Evolutionary conservation across 2,797 vertebrate species (phyloP), one percentile per base, ranked within the genome.

Genomic region (Pteropus rufus): DNA sequence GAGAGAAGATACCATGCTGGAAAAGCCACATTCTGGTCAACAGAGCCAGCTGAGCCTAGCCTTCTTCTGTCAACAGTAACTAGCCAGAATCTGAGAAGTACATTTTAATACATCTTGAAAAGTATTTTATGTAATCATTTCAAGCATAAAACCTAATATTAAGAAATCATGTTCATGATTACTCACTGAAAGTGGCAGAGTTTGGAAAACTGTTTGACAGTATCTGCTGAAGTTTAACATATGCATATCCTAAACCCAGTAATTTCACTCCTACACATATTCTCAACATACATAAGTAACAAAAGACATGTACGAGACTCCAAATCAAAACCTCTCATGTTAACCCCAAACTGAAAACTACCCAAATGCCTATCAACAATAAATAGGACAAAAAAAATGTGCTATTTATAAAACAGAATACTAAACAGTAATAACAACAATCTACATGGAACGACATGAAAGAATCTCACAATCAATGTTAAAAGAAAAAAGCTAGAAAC

Each of bases 371-470:
- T 94, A 83, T 21, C 36, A 31, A 94, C 21, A 62, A 85, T 84
- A 79, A 93, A 85, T 18, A 65, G 15, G 84, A 65, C 29, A 85
- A 80, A 26, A 89, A 84, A 70, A 21, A 46, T 49, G 16, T 90
- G 73, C 65, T 65, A 67, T 41, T 93, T 93, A 67, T 14, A 73
- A 93, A 93, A 89, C 12, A 93, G 44, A 92, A 85, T 85, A 29
- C n/a, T 93, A 85, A 77, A 83, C 11, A 54, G 62, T 67, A 62
- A 65, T 46, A 95, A 95, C 14, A 72, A 83, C 3, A 84, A 73
- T 85, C 23, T 69, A 90, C 41, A 52, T 49, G 58, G 49, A 41
- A 75, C 21, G 46, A 72, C 10, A 73, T 49, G 23, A 79, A 65
- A 65, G 56, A 85, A 52, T 67, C 11, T 84, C 77, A 87, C 31